Evolutionary conservation across 2,113 vertebrate species (phyloP).

Genomic region (Hyaena hyaena): DNA sequence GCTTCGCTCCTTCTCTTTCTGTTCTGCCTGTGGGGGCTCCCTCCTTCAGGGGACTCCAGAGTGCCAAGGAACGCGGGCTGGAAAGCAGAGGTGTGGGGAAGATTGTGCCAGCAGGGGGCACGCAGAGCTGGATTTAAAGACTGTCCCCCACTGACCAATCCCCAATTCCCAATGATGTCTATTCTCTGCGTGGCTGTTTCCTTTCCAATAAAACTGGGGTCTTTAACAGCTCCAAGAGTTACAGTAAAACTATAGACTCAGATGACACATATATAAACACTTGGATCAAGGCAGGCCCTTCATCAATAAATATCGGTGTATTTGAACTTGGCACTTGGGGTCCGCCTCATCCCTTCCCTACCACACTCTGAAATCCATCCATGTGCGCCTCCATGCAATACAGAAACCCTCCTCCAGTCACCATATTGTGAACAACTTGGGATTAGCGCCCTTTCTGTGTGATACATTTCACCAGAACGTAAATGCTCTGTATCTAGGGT

Average conservation of each 20-base stretch:
- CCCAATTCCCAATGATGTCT: background rate
- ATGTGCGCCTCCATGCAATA: fast-evolving
- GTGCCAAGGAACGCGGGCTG: fast-evolving
- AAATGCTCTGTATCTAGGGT: background rate
- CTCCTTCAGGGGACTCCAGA: fast-evolving
- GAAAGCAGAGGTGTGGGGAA: fast-evolving
- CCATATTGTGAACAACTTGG: background rate
- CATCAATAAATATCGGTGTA: background rate
- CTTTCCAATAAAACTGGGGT: background rate
- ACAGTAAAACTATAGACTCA: background rate
- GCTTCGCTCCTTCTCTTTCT: too few species aligned
- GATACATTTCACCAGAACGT: background rate
- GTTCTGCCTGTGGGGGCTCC: fast-evolving
- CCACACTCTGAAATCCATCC: background rate
- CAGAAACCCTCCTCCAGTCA: background rate
- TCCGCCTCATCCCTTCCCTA: too few species aligned
- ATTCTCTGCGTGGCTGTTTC: fast-evolving
- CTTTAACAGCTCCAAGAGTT: background rate
- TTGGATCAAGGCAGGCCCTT: fast-evolving
- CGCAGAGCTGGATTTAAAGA: too few species aligned
- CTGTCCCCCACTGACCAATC: fast-evolving
- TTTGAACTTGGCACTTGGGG: too few species aligned
- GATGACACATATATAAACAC: background rate
- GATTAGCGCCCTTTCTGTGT: background rate
- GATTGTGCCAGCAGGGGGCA: fast-evolving